Base-by-base conservation (phyloP, 2,888 invertebrate genomes). In the Lucinisca nassula region DNA sequence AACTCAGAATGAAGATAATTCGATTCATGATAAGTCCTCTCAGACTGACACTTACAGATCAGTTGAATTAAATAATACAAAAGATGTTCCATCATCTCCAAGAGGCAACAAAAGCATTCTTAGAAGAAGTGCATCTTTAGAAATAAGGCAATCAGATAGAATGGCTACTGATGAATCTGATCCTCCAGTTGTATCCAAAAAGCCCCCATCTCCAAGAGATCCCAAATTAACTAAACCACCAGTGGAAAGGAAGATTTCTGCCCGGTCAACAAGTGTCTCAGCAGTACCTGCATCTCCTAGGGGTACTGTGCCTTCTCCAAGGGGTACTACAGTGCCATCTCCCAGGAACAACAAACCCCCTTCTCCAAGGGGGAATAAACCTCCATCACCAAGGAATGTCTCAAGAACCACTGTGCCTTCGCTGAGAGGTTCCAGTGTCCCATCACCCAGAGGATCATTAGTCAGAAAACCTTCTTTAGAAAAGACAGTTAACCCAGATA, bases 341-440 rank as follows among this genome's bases (percentile, higher is more conserved):
- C 89, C 89, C 17, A 58, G 89, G 75, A 67, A 30, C 37, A 45
- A 82, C 12, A 74, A 85, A 21, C 78, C 87, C 51, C 85, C 90
- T n/a, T 85, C 90, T 30, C 85, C 90, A 72, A 74, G 87, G 38
- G 82, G 79, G 14, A 45, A 58, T 24, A 77, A 87, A 21, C 84
- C 86, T 14, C 85, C 89, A 10, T 89, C 89, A 45, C 89, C 89
- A 37, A 81, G 89, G 24, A 49, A 49, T 58, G 77, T 80, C 6
- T 81, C 85, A 32, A 72, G 85, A 38, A 55, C 55, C 8, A 61
- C 72, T 12, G 72, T 76, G 45, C 74, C 58, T 17, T 87, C 87
- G 21, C 87, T 83, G 1, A 79, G 87, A 24, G 79, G 72, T 8
- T 30, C 61, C 49, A 37, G n/a, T 21, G 21, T 61, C 6, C 77